phyloP scores from a whole-genome alignment of 2,113 vertebrate genomes.

The Sebastes fasciatus region DNA sequence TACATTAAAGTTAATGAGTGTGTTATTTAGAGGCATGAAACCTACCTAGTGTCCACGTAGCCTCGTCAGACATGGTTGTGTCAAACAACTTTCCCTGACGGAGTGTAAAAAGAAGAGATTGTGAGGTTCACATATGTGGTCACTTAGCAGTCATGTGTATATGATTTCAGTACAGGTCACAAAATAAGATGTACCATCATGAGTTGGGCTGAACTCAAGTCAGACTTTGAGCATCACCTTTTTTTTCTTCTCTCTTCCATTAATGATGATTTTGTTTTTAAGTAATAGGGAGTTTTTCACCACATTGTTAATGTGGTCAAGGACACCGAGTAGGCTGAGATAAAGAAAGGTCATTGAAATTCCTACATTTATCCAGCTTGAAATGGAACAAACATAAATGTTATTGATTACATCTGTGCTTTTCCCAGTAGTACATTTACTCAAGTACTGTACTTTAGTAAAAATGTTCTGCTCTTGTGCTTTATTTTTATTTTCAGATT shows the following conservation, averaged over 20 bases:
- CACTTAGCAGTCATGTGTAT: background rate
- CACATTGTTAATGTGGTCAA: background rate
- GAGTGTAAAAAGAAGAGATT: background rate
- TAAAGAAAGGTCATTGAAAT: background rate
- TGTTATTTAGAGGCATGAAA: background rate
- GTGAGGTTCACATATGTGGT: background rate
- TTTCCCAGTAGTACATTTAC: too few species aligned
- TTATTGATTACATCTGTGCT: too few species aligned
- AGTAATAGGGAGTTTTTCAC: background rate
- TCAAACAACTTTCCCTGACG: conserved; percentile 92
- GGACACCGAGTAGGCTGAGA: background rate
- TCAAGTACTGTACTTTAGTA: too few species aligned
- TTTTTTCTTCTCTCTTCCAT: background rate
- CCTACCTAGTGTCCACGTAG: conserved; percentile 96
- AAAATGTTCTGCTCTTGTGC: too few species aligned
- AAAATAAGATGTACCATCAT: background rate
- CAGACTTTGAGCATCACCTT: background rate
- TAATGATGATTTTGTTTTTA: background rate
- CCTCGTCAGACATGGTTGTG: conserved; percentile 93
- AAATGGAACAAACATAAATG: too few species aligned
- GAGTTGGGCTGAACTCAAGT: background rate
- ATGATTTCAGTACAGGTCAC: background rate
- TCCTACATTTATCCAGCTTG: too few species aligned
- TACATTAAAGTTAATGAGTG: background rate
- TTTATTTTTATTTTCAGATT: too few species aligned